Evolutionary conservation across 2,113 vertebrate species (phyloP).

Genomic region (Elephantulus edwardii): DNA sequence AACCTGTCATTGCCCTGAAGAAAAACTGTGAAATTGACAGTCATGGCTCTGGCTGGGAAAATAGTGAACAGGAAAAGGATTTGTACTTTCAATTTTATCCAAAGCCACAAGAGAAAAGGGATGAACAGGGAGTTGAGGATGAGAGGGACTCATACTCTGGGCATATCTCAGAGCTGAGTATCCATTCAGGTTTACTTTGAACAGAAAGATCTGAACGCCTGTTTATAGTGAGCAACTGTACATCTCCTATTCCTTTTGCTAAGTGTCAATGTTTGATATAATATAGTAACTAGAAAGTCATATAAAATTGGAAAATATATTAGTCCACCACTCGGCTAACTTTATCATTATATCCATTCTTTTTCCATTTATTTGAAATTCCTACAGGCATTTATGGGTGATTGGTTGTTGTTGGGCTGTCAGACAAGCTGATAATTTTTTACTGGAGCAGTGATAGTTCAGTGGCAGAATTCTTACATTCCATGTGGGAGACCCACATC

Average conservation of each 20-base stretch:
- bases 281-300: background rate
- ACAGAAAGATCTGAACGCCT: background rate
- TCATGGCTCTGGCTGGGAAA: background rate
- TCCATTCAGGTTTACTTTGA: background rate
- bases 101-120: background rate
- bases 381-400: background rate
- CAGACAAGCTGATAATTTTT: too few relatives aligned
- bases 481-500: background rate
- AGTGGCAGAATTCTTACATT: background rate
- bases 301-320: background rate
- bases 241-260: background rate
- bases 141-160: background rate
- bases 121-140: background rate
- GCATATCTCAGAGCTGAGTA: background rate
- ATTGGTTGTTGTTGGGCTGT: too few relatives aligned
- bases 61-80: background rate
- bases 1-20: conserved; percentile 55
- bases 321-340: too few relatives aligned
- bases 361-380: background rate
- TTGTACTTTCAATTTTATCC: background rate
- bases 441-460: background rate
- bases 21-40: conserved; percentile 52
- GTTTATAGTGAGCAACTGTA: background rate
- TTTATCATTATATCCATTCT: too few relatives aligned
- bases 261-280: background rate